Percentiles rank a stretch among this genome's conserved stretches.
These are phyloP conservation scores for Frankliniella intonsa DNA, from an alignment of 2,888 invertebrate genomes.

Conservation along the genomic window DNA sequence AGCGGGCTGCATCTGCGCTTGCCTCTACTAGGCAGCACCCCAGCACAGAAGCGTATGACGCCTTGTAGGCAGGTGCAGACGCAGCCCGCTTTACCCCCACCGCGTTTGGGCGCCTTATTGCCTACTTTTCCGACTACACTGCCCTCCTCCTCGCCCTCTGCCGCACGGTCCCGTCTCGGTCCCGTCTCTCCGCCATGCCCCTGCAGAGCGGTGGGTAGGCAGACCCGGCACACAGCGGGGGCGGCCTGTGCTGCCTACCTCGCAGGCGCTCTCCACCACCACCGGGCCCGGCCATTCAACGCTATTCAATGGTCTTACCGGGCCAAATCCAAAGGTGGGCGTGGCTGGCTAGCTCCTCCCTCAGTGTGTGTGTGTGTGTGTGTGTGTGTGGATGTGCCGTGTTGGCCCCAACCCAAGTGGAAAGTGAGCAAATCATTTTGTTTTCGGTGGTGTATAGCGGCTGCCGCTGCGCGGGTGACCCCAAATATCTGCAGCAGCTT, in stretches of 20 bases:
- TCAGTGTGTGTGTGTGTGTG: no score
- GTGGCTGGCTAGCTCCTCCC: no score
- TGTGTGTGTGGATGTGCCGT: neutral
- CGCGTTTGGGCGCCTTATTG: no score
- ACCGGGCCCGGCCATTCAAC: neutral
- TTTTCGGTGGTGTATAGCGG: neutral
- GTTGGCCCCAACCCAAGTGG: constrained; percentile 3
- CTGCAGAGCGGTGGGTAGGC: neutral
- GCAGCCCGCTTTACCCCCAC: no score
- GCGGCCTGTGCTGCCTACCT: neutral
- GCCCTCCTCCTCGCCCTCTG: no score
- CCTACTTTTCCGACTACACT: no score
- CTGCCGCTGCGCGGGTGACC: neutral
- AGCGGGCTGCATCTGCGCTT: no score
- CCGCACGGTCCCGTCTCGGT: neutral
- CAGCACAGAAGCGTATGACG: no score
- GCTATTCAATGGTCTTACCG: neutral
- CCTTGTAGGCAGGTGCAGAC: no score
- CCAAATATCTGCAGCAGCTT: neutral
- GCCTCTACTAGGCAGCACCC: no score
- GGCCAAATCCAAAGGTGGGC: no score
- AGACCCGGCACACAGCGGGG: neutral
- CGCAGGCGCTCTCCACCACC: neutral
- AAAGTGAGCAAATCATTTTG: constrained; percentile 25
- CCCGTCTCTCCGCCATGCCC: neutral